phyloP scores from a whole-genome alignment of 2,888 invertebrate genomes.

The Patella pellucida region DNA sequence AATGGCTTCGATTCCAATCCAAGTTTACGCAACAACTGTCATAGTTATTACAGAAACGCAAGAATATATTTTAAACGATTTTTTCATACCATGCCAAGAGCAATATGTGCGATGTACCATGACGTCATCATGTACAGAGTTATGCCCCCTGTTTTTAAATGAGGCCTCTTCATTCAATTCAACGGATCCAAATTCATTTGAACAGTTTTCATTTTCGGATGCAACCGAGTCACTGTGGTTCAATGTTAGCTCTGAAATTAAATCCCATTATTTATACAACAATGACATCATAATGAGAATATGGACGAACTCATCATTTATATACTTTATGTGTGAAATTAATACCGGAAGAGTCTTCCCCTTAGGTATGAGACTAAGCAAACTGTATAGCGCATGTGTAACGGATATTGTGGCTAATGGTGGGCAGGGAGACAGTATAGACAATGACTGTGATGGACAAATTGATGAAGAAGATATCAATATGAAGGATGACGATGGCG shows the following conservation, averaged over 20 bases:
- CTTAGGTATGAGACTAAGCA: constrained; percentile 44
- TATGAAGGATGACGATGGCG: constrained; percentile 41
- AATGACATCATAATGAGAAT: constrained; percentile 27
- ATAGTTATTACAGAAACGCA: constrained; percentile 5
- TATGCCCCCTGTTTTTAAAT: constrained; percentile 31
- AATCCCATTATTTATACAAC: constrained; percentile 14
- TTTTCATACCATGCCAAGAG: constrained; percentile 40
- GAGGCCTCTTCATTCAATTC: not conserved
- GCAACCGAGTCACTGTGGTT: constrained; percentile 21
- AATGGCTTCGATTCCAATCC: constrained; percentile 15
- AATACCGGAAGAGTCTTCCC: constrained; percentile 41
- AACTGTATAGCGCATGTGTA: constrained; percentile 45
- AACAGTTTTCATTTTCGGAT: constrained; percentile 20
- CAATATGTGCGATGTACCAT: constrained; percentile 36
- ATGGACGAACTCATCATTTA: constrained; percentile 33
- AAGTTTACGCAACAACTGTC: constrained; percentile 13
- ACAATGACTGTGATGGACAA: constrained; percentile 53
- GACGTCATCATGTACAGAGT: constrained; percentile 23
- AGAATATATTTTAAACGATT: constrained; percentile 30
- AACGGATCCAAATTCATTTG: constrained; percentile 11
- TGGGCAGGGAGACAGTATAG: constrained; percentile 47
- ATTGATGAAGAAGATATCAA: constrained; percentile 46
- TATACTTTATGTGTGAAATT: constrained; percentile 33
- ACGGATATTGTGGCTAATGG: constrained; percentile 30
- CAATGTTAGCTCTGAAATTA: constrained; percentile 16